These are phyloP conservation scores for Geotrypetes seraphini DNA, from an alignment of 2,797 vertebrate species.

Conservation along the genomic window DNA sequence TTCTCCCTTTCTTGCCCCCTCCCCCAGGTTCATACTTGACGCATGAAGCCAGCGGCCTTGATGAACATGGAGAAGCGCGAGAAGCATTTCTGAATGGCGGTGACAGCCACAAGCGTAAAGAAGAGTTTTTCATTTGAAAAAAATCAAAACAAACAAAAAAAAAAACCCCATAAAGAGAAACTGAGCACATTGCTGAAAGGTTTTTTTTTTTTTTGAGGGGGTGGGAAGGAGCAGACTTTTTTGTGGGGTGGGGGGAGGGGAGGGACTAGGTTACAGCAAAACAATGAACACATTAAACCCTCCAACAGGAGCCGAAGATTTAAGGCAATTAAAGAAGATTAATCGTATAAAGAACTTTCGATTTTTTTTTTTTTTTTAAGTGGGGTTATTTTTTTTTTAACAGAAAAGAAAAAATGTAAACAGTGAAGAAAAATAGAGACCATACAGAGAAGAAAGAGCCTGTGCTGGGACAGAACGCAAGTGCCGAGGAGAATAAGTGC, in stretches of 20 bases:
- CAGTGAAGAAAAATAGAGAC: too few species aligned
- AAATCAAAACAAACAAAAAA: not conserved
- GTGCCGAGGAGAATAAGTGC: too few species aligned
- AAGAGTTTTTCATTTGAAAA: constrained; percentile 68
- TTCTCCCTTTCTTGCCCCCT: not conserved
- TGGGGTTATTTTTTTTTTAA: too few species aligned
- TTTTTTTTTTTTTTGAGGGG: not conserved
- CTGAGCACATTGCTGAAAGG: constrained; percentile 18
- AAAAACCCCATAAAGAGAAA: constrained; percentile 1
- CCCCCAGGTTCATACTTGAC: constrained; percentile 80
- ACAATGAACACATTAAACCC: too few species aligned
- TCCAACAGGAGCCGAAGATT: too few species aligned
- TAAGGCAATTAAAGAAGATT: too few species aligned
- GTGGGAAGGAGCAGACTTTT: not conserved
- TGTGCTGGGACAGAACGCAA: too few species aligned
- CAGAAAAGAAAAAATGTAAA: too few species aligned
- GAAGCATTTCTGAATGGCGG: constrained; percentile 88
- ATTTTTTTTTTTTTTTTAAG: too few species aligned
- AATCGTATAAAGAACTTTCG: too few species aligned
- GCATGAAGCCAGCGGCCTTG: constrained; percentile 84
- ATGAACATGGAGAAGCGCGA: constrained; percentile 84
- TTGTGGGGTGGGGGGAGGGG: not conserved
- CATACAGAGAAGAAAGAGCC: too few species aligned
- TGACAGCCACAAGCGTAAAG: constrained; percentile 83
- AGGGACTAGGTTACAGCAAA: too few species aligned